phyloP scores from a whole-genome alignment of 2,888 invertebrate species.

The Cheilosia soror region DNA sequence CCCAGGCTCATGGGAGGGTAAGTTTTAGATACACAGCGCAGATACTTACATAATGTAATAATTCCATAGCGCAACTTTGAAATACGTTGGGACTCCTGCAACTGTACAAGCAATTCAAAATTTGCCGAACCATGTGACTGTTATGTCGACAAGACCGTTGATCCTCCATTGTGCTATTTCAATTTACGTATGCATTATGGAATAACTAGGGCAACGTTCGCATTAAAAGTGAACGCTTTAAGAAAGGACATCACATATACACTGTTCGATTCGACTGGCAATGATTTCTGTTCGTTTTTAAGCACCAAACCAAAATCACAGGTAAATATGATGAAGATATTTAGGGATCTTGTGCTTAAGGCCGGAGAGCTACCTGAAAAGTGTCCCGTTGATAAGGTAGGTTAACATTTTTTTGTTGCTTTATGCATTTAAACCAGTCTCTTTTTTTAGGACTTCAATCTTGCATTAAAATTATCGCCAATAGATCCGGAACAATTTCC shows the following conservation, averaged over 20 bases:
- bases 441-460: not conserved
- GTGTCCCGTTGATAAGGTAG: not conserved
- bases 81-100: not conserved
- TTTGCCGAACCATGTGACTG: not conserved
- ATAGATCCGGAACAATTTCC: slow-evolving; percentile 5
- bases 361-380: not conserved
- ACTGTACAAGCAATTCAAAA: not conserved
- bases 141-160: not conserved
- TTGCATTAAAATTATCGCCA: not conserved
- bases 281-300: not conserved
- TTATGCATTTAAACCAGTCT: not conserved
- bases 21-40: not conserved
- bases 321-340: not conserved
- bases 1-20: not conserved
- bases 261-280: not conserved
- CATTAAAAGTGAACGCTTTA: not conserved
- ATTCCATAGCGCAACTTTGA: not conserved
- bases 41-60: not conserved
- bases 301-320: not conserved
- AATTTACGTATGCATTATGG: not conserved
- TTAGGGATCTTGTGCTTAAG: not conserved
- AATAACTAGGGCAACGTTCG: not conserved
- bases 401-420: not conserved
- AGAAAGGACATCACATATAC: not conserved
- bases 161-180: not conserved